A percentile compares a stretch with the other conserved stretches of the same genome.
These are phyloP conservation scores for Philopedon plagiatum DNA, from an alignment of 2,888 invertebrate genomes.

Conservation along the genomic window DNA sequence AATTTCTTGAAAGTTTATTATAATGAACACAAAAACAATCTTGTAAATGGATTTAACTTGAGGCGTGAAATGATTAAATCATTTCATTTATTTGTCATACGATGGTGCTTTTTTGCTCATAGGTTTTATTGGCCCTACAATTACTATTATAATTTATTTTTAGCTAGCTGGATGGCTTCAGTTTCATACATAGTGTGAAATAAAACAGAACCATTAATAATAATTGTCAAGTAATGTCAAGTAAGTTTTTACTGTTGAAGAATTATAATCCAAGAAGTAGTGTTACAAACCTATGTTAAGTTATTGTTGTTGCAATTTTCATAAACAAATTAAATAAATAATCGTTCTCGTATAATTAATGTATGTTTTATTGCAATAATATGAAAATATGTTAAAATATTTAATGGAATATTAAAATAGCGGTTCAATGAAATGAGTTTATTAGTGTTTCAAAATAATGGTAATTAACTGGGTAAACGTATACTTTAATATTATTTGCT, in stretches of 20 bases:
- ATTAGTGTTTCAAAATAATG: not conserved
- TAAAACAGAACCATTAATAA: conserved; percentile 3
- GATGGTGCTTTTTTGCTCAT: too few relatives aligned
- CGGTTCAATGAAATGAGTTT: not conserved
- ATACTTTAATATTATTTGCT: too few relatives aligned
- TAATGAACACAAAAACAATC: too few relatives aligned
- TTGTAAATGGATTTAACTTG: too few relatives aligned
- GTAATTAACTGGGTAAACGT: conserved; percentile 1
- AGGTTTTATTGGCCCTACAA: not conserved
- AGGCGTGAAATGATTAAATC: too few relatives aligned
- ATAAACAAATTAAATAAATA: conserved; percentile 18
- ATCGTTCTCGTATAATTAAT: conserved; percentile 11
- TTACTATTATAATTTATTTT: not conserved
- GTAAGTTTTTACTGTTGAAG: not conserved
- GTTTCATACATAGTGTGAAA: not conserved
- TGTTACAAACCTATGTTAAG: conserved; percentile 12
- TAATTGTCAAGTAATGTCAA: conserved; percentile 7
- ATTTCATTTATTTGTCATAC: too few relatives aligned
- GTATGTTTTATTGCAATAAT: conserved; percentile 12
- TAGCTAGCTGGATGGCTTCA: not conserved
- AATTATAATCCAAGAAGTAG: conserved; percentile 4
- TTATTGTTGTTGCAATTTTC: conserved; percentile 6
- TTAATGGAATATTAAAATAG: conserved; percentile 42
- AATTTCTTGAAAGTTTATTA: too few relatives aligned
- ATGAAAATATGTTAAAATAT: conserved; percentile 51